A percentile compares a stretch with the other conserved stretches of the same genome.
Conservation (phyloP, 2,113 vertebrate species). For the Nanger granti region DNA sequence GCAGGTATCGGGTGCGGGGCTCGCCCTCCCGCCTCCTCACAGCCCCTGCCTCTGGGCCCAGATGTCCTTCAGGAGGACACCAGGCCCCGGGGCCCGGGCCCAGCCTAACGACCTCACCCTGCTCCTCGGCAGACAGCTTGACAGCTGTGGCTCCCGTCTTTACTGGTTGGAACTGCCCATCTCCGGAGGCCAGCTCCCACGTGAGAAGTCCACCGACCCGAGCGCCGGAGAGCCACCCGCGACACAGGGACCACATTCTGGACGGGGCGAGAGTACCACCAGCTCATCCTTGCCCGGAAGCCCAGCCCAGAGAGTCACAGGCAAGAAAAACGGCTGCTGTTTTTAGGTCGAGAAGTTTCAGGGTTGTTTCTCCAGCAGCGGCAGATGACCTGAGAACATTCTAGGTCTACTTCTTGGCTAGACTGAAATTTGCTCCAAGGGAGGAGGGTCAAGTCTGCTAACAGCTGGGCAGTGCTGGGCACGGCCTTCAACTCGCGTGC, state of each 20-base stretch:
- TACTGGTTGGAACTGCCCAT: neutral
- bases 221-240: rapidly evolving
- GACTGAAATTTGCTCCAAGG: neutral
- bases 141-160: rapidly evolving
- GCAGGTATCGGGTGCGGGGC: rapidly evolving
- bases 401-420: neutral
- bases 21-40: neutral
- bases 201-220: rapidly evolving
- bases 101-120: neutral
- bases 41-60: neutral
- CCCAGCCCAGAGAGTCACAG: neutral
- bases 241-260: rapidly evolving
- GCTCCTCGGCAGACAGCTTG: neutral
- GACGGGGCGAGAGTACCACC: rapidly evolving
- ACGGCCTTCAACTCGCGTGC: rapidly evolving
- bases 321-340: rapidly evolving
- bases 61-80: neutral
- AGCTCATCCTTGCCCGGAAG: rapidly evolving
- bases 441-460: rapidly evolving
- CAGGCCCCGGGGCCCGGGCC: neutral
- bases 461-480: neutral
- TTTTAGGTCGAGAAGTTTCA: rapidly evolving
- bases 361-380: rapidly evolving
- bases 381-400: neutral
- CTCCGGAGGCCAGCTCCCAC: rapidly evolving